Percentiles rank a stretch among this genome's conserved stretches.
phyloP scores from a whole-genome alignment of 2,888 invertebrate genomes.

The Drosophila nigritarsus region DNA sequence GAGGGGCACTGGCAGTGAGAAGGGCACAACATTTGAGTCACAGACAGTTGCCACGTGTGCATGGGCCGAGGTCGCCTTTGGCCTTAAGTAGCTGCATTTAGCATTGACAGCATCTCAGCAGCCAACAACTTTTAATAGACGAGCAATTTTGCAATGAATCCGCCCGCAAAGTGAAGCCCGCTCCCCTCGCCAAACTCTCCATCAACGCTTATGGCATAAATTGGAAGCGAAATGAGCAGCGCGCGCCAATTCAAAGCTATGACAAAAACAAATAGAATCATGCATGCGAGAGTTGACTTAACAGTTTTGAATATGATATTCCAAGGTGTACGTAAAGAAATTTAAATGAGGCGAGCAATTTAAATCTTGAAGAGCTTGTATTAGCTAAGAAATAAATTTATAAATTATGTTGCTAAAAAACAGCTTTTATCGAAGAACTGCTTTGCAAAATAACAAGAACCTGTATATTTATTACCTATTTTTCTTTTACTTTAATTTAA shows the following conservation, averaged over 20 bases:
- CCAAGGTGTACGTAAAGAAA: neutral
- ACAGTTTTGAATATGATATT: constrained; percentile 6
- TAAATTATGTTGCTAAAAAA: neutral
- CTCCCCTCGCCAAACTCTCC: neutral
- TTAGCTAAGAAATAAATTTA: neutral
- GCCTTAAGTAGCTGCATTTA: constrained; percentile 63
- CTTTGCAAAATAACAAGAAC: neutral
- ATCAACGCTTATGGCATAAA: constrained; percentile 63
- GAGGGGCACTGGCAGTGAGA: neutral
- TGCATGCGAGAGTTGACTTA: constrained; percentile 40
- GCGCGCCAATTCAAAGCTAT: constrained; percentile 68
- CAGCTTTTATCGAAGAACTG: neutral
- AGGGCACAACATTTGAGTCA: constrained; percentile 26
- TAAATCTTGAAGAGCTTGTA: neutral
- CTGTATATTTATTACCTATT: neutral
- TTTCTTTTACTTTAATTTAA: neutral
- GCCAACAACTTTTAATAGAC: constrained; percentile 66
- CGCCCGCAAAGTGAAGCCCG: constrained; percentile 31
- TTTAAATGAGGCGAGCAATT: neutral
- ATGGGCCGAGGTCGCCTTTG: constrained; percentile 35
- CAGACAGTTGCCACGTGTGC: constrained; percentile 67
- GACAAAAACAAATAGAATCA: constrained; percentile 66
- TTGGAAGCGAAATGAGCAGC: constrained; percentile 69
- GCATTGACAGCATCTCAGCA: constrained; percentile 53
- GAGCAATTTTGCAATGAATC: constrained; percentile 45